phyloP scores from a whole-genome alignment of 2,113 vertebrate species.

The human region GRCh38 chr12:98927501-98928000 shows the following conservation, averaged over 20 bases:
- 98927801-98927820: neutral
- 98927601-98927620: neutral
- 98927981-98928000: neutral
- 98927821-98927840: neutral
- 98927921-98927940: neutral
- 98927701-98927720: neutral
- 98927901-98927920: neutral
- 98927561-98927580: no score
- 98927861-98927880: neutral
- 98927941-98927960: neutral
- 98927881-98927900: neutral
- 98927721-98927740: neutral
- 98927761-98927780: neutral
- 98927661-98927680: neutral
- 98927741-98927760: neutral
- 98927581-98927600: no score
- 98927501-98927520: neutral
- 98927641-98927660: neutral
- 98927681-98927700: neutral
- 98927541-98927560: neutral
- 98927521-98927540: neutral
- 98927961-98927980: neutral
- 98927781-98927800: neutral
- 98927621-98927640: neutral
- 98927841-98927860: neutral